A percentile compares a stretch with the other conserved stretches of the same genome.
phyloP scores from a whole-genome alignment of 2,797 vertebrate species.

The Rhincodon typus region DNA sequence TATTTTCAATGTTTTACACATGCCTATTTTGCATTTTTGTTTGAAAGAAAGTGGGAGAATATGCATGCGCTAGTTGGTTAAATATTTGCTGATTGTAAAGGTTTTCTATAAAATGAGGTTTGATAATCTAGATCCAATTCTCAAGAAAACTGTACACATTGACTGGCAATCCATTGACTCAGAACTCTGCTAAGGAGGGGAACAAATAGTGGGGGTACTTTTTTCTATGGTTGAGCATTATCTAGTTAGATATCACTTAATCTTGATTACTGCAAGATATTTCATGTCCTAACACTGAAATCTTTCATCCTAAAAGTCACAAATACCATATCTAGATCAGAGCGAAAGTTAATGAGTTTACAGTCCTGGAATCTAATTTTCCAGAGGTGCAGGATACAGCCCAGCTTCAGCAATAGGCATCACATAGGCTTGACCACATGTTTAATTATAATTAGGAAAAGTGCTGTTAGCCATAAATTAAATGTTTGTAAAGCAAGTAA shows the following conservation, averaged over 20 bases:
- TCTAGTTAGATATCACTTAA: not conserved
- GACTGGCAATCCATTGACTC: not conserved
- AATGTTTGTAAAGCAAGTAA: not conserved
- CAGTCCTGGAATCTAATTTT: not conserved
- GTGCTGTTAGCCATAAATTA: not conserved
- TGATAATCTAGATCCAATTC: not conserved
- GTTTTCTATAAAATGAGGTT: not conserved
- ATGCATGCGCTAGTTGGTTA: not conserved
- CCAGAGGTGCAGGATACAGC: not conserved
- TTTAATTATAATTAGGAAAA: not conserved
- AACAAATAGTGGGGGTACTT: not conserved
- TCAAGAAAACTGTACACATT: not conserved
- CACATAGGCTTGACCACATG: too few species aligned
- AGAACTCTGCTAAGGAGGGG: not conserved
- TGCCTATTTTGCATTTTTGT: not conserved
- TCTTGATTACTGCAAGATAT: not conserved
- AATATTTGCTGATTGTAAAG: not conserved
- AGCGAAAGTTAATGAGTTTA: not conserved
- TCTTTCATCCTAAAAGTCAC: not conserved
- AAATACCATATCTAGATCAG: not conserved
- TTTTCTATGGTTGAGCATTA: not conserved
- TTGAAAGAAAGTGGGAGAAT: not conserved
- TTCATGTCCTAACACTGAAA: too few species aligned
- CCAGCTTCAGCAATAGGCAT: not conserved
- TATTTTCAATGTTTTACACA: not conserved